Evolutionary conservation across 1,140 invertebrate genomes (phyloP), one percentile per base, ranked within the genome.

Genomic region (Bursaphelenchus mucronatus): DNA sequence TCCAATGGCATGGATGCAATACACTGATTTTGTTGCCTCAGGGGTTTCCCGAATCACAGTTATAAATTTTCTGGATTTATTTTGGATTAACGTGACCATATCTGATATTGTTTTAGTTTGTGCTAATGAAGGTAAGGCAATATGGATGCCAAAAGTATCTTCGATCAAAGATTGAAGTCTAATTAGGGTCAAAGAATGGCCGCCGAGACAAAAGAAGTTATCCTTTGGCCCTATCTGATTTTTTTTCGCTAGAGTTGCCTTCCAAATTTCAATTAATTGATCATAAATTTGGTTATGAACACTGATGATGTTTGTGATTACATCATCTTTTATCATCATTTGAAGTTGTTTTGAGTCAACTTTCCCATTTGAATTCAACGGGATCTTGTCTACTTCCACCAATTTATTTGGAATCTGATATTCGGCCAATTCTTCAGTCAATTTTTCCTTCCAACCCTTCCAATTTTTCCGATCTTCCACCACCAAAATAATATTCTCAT

Each of bases 301-400:
- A 30, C 63, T 45, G 30, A 55, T 67, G 40, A 44, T 21, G 50
- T 5, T 63, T 59, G 55, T 68, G 61, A 39, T 64, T 51, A 8
- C 61, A 21, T 21, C 30, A 6, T 43, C 15, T 5, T 44, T 68
- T 71, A 10, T 43, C 13, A 40, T 13, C 10, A 30, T 30, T 58
- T n/a, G 40, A 13, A 58, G 10, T 58, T 21, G 13, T 44, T 44
- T 64, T 8, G 11, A 49, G 19, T 74, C 72, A 13, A 71, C 50
- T 72, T 74, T 74, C 4, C 72, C 72, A 55, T 46, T 61, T 0
- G 68, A 61, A 55, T 70, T 75, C 30, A 71, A 11, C 10, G 72
- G 72, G 51, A 74, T 54, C 10, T 56, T 57, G 13, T 61, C 51
- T 11, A 72, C 15, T 61, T 47, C 41, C n/a, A 72, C 39, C 41